Evolutionary conservation across 2,888 invertebrate genomes (phyloP), one percentile per base, ranked within the genome.

Genomic region (Catocala nupta): DNA sequence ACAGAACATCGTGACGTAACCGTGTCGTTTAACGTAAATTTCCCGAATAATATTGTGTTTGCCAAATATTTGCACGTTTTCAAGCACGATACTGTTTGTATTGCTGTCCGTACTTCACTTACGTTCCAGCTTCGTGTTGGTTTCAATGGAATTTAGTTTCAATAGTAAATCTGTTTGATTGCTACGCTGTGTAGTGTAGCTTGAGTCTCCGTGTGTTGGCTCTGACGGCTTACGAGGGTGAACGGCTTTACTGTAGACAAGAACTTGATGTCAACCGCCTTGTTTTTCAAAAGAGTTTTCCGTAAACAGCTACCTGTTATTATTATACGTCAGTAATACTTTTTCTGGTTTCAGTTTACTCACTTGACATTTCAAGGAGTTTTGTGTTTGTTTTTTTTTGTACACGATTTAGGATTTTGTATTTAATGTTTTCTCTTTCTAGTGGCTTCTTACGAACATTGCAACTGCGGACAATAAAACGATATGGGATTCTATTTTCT

Each of bases 21-120:
- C 44, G 45, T 58, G 34, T 36, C 39, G 58, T 36, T 12, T 33
- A 5, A 5, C 39, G 9, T 51, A 51, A 52, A 52, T 52, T 8
- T 12, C 36, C 34, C 33, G 6, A 36, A 48, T 42, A 55, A 12
- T 13, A 36, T 36, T 16, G 36, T 55, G 51, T 58, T n/a, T 49
- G 52, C 43, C 55, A 66, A 76, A 76, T 73, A 73, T 73, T 76
- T 65, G 59, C 77, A 59, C 59, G 62, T 47, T 47, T 47, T 47
- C 47, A 16, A 60, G 47, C 61, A 66, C 54, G 48, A 43, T 55
- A 13, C 47, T 72, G 59, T 76, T 76, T 76, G 67, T 64, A 56
- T 68, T 60, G 45, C 58, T 64, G 58, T 59, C 73, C 51, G 57
- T 56, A 56, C 59, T 50, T 63, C 76, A 56, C 45, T 59, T 49